Percentiles rank a stretch among this genome's conserved stretches.
Conservation (phyloP, 1,140 invertebrate species). For the Nebria ingens region DNA sequence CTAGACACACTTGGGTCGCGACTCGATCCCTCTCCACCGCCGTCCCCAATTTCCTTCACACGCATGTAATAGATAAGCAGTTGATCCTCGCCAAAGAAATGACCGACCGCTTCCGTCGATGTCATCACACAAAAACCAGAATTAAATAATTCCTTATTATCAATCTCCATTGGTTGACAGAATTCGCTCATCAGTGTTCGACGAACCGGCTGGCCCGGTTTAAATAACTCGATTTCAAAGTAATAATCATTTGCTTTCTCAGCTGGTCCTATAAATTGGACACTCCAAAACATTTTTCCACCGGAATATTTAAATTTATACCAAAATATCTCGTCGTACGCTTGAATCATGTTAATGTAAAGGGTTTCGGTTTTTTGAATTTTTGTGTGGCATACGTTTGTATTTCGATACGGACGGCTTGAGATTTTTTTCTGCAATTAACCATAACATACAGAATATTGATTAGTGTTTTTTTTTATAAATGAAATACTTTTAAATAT, state of each 20-base stretch:
- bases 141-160: slow-evolving; percentile 14
- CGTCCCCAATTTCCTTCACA: not conserved
- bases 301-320: slow-evolving; percentile 17
- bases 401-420: slow-evolving; percentile 15
- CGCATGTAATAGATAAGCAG: not conserved
- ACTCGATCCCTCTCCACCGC: not conserved
- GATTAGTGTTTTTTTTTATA: too few species aligned
- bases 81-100: slow-evolving; percentile 6
- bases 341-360: slow-evolving; percentile 16
- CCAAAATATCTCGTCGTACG: slow-evolving; percentile 18
- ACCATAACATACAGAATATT: too few species aligned
- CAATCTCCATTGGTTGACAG: slow-evolving; percentile 16
- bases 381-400: slow-evolving; percentile 19
- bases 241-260: slow-evolving; percentile 13
- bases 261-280: slow-evolving; percentile 15
- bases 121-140: not conserved
- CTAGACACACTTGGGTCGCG: not conserved
- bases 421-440: slow-evolving; percentile 16
- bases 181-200: slow-evolving; percentile 15
- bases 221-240: slow-evolving; percentile 18
- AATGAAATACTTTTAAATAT: too few species aligned
- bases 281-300: slow-evolving; percentile 15
- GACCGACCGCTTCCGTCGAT: not conserved
- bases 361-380: slow-evolving; percentile 15
- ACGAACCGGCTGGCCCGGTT: slow-evolving; percentile 12